These are phyloP conservation scores for Lasioglossum zephyrum DNA, from an alignment of 2,888 invertebrate genomes.

Conservation along the genomic window DNA sequence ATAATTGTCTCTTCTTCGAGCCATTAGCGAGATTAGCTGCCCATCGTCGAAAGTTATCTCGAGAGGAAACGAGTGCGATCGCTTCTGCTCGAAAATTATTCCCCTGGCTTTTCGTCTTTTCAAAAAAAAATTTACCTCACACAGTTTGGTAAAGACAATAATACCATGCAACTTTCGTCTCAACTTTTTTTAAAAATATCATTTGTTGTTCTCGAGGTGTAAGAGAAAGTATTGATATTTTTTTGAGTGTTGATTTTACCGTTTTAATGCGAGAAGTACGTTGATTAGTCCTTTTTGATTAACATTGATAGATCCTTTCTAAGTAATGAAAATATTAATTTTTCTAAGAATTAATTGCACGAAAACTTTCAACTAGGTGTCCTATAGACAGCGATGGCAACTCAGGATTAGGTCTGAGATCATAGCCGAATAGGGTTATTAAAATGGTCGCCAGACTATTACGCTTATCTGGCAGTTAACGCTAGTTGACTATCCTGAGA, in stretches of 20 bases:
- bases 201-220: too few relatives aligned
- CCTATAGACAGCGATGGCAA: neutral
- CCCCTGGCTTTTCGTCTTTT: neutral
- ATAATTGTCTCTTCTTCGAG: conserved; percentile 1
- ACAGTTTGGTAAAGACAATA: too few relatives aligned
- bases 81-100: neutral
- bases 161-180: too few relatives aligned
- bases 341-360: neutral
- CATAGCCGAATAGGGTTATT: neutral
- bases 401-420: neutral
- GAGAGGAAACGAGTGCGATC: neutral
- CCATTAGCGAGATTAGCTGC: neutral
- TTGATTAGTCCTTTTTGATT: too few relatives aligned
- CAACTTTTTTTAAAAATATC: too few relatives aligned
- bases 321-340: too few relatives aligned
- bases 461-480: neutral
- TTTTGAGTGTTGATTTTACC: too few relatives aligned
- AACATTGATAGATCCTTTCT: too few relatives aligned
- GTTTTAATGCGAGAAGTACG: too few relatives aligned
- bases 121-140: too few relatives aligned
- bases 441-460: neutral
- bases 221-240: too few relatives aligned
- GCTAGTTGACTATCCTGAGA: neutral
- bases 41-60: neutral
- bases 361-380: neutral